Evolutionary conservation across 2,797 vertebrate genomes (phyloP).

Genomic region (Gallinago nigripennis): DNA sequence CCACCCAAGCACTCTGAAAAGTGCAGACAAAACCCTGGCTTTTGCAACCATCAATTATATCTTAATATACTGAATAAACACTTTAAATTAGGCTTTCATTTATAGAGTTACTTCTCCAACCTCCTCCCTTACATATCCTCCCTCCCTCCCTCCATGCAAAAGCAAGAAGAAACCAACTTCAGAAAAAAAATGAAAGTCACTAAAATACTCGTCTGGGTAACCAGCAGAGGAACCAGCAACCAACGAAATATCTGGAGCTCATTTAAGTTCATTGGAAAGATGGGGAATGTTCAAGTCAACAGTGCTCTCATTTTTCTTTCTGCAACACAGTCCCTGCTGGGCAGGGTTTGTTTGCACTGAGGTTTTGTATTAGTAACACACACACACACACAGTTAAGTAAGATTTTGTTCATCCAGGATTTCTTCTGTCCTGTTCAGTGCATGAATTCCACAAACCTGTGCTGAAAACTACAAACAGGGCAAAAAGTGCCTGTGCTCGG

Average conservation of each 20-base stretch:
- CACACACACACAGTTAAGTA: neutral
- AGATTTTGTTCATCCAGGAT: neutral
- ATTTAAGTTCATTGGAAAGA: neutral
- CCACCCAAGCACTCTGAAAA: neutral
- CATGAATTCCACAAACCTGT: neutral
- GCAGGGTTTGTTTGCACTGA: constrained; percentile 23
- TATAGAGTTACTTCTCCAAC: neutral
- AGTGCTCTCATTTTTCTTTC: neutral
- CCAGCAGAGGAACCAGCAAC: neutral
- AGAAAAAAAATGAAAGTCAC: neutral
- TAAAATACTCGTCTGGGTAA: neutral
- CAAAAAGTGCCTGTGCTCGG: neutral
- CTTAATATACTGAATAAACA: neutral
- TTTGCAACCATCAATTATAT: neutral
- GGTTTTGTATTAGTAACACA: constrained; percentile 29
- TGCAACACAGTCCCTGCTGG: neutral
- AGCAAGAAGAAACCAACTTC: neutral
- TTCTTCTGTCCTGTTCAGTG: neutral
- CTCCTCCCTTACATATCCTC: neutral
- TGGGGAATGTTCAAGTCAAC: neutral
- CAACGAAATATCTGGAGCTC: neutral
- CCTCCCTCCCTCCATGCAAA: neutral
- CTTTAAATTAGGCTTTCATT: neutral
- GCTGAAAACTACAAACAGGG: neutral
- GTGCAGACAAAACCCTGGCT: neutral